These are phyloP conservation scores for Drymonia ruficornis DNA, from an alignment of 2,888 invertebrate species.

Conservation along the genomic window DNA sequence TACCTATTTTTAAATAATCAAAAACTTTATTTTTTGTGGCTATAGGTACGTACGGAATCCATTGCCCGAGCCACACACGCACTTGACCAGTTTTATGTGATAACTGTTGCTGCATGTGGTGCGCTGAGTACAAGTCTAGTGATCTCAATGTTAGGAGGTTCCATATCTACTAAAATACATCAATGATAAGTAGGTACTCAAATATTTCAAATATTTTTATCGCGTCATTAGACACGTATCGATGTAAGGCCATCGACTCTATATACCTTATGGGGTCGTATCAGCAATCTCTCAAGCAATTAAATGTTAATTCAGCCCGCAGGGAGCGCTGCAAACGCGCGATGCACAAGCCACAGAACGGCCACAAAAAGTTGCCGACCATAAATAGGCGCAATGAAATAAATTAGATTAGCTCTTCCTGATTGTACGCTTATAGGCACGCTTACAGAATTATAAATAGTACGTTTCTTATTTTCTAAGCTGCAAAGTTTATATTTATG, in stretches of 20 bases:
- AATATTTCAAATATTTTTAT: slow-evolving; percentile 12
- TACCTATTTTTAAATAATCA: too few species aligned
- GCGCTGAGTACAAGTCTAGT: too few species aligned
- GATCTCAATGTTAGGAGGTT: too few species aligned
- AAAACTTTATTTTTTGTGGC: too few species aligned
- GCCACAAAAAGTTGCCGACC: slow-evolving; percentile 20
- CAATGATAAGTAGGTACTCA: not conserved
- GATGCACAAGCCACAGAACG: not conserved
- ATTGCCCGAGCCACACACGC: too few species aligned
- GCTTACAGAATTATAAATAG: not conserved
- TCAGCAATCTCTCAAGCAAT: slow-evolving; percentile 55
- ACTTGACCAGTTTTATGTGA: too few species aligned
- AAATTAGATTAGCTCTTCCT: slow-evolving; percentile 1
- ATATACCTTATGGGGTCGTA: slow-evolving; percentile 46
- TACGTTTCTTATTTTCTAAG: too few species aligned
- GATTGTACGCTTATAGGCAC: not conserved
- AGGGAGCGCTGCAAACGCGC: slow-evolving; percentile 37
- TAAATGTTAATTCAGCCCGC: slow-evolving; percentile 61
- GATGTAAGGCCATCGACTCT: slow-evolving; percentile 44
- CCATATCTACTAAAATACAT: too few species aligned
- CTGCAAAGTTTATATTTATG: not conserved
- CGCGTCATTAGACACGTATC: slow-evolving; percentile 25
- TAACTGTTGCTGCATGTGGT: too few species aligned
- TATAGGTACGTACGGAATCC: too few species aligned
- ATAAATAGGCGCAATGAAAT: not conserved